phyloP scores from a whole-genome alignment of 2,888 invertebrate species.

The Cryptosula pallasiana region DNA sequence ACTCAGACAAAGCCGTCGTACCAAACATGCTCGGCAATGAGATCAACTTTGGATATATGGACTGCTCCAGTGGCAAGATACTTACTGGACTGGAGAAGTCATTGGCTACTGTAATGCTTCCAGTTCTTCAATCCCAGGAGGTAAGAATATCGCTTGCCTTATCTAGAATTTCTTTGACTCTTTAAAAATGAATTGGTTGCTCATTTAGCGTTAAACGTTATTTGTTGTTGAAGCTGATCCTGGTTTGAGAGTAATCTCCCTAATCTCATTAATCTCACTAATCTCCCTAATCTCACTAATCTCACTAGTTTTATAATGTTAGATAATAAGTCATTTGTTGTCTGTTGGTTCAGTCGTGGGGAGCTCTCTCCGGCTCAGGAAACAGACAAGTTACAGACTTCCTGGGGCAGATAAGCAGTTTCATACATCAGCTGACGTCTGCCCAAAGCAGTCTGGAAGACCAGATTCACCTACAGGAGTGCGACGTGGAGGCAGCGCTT shows the following conservation, averaged over 20 bases:
- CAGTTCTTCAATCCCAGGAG: conserved; percentile 60
- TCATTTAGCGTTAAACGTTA: too few relatives aligned
- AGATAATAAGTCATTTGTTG: background rate
- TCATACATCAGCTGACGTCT: conserved; percentile 43
- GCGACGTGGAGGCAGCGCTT: conserved; percentile 42
- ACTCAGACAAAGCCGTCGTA: conserved; percentile 44
- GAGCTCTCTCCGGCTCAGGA: conserved; percentile 38
- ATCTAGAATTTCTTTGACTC: background rate
- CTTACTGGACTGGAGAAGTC: conserved; percentile 82
- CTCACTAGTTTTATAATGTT: background rate
- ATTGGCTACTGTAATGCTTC: conserved; percentile 84
- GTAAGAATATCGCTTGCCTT: too few relatives aligned
- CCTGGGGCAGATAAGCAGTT: conserved; percentile 50
- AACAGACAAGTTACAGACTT: conserved; percentile 49
- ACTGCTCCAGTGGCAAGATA: conserved; percentile 62
- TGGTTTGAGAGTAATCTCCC: background rate
- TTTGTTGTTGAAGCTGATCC: too few relatives aligned
- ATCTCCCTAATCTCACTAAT: background rate
- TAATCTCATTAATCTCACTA: background rate
- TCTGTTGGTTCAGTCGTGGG: conserved; percentile 42
- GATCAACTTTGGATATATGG: conserved; percentile 50
- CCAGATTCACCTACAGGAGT: conserved; percentile 49
- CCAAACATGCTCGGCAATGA: conserved; percentile 46
- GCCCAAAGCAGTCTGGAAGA: conserved; percentile 51
- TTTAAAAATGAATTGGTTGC: too few relatives aligned